Conservation (phyloP, 92 coral and sea anemone species). For the Virgularia gustaviana region DNA sequence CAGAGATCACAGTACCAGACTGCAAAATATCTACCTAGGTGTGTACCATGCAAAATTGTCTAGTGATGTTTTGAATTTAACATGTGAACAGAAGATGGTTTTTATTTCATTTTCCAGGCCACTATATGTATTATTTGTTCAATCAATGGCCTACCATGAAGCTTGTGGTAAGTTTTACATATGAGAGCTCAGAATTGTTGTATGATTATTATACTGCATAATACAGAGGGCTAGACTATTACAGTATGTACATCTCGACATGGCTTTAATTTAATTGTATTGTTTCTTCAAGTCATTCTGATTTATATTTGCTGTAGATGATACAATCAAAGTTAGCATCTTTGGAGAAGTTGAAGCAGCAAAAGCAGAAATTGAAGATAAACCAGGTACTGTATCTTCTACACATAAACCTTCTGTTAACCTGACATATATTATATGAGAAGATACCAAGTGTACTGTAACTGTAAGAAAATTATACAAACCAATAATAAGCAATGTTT, state of each 20-base stretch:
- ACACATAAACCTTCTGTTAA: neutral
- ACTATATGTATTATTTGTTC: conserved; percentile 81
- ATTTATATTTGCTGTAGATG: conserved; percentile 25
- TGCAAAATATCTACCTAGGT: conserved; percentile 75
- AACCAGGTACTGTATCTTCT: conserved; percentile 48
- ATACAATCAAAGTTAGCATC: conserved; percentile 65
- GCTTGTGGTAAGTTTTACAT: conserved; percentile 81
- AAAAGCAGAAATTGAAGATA: conserved; percentile 84
- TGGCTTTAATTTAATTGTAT: too few species aligned
- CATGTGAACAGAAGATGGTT: too few species aligned
- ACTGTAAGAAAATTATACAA: too few species aligned
- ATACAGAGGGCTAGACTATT: too few species aligned
- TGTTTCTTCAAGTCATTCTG: too few species aligned
- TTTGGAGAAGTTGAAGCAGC: conserved; percentile 91
- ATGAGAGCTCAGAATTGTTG: too few species aligned
- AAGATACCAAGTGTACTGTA: neutral
- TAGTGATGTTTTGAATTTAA: too few species aligned
- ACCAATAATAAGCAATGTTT: too few species aligned
- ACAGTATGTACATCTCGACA: too few species aligned
- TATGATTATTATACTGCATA: too few species aligned
- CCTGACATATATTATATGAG: neutral
- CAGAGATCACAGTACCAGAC: conserved; percentile 81
- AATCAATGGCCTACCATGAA: conserved; percentile 83
- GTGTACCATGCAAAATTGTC: neutral
- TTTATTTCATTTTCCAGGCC: conserved; percentile 54